These are phyloP conservation scores for Rhysida immarginata DNA, from an alignment of 1,140 invertebrate genomes.

Conservation along the genomic window DNA sequence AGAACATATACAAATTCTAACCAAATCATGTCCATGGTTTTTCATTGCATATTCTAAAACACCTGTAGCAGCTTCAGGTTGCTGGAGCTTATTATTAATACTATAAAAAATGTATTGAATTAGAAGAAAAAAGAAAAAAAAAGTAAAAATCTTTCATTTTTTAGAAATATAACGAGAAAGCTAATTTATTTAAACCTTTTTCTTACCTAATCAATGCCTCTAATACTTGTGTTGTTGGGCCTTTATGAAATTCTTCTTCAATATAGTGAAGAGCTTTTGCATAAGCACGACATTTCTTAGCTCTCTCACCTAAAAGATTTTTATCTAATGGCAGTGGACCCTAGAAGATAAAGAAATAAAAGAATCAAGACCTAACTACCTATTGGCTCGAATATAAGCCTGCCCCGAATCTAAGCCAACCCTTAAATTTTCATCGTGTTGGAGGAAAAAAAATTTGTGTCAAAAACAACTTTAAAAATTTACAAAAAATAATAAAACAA, in stretches of 20 bases:
- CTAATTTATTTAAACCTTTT: too few relatives aligned
- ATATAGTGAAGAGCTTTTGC: slow-evolving; percentile 98
- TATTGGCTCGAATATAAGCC: too few relatives aligned
- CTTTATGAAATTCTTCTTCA: slow-evolving; percentile 81
- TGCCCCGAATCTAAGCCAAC: too few relatives aligned
- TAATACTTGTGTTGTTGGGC: slow-evolving; percentile 60
- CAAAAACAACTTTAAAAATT: too few relatives aligned
- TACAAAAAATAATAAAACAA: too few relatives aligned
- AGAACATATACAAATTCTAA: slow-evolving; percentile 12
- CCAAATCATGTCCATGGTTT: slow-evolving; percentile 42
- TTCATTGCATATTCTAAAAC: slow-evolving; percentile 80
- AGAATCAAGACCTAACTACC: too few relatives aligned
- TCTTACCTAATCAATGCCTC: slow-evolving; percentile 66
- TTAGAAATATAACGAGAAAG: not conserved
- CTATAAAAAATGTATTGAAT: slow-evolving; percentile 29
- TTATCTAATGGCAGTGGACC: slow-evolving; percentile 81
- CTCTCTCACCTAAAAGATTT: slow-evolving; percentile 57
- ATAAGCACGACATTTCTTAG: slow-evolving; percentile 69
- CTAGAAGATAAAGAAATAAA: slow-evolving; percentile 23
- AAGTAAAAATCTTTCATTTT: not conserved
- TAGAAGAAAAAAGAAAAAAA: not conserved
- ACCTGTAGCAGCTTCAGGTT: slow-evolving; percentile 90
- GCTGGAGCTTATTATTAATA: slow-evolving; percentile 97
- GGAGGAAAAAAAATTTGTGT: too few relatives aligned
- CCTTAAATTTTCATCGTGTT: too few relatives aligned